phyloP scores from a whole-genome alignment of 1,140 invertebrate genomes.

The Helicoverpa zea region DNA sequence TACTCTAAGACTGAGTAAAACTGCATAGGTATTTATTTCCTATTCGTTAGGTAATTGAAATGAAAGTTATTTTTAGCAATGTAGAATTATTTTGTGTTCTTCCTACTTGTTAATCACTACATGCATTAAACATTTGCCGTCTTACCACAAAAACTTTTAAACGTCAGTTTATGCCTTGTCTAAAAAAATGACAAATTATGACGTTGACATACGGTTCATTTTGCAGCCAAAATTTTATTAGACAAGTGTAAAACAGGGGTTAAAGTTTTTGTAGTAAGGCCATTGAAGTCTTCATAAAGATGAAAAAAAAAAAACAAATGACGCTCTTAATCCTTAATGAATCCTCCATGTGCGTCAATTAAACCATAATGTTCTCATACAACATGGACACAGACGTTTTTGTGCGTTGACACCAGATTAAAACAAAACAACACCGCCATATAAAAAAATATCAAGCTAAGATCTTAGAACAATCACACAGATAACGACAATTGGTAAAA shows the following conservation, averaged over 20 bases:
- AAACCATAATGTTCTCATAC: conserved; percentile 19
- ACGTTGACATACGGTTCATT: no score
- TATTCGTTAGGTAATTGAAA: no score
- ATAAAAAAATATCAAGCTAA: conserved; percentile 5
- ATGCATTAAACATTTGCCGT: neutral
- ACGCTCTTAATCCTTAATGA: conserved; percentile 10
- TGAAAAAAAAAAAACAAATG: conserved; percentile 5
- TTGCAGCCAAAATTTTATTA: no score
- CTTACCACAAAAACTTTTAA: no score
- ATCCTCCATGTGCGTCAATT: conserved; percentile 30
- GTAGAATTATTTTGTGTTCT: neutral
- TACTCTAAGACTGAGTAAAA: no score
- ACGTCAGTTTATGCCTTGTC: no score
- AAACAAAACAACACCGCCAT: conserved; percentile 20
- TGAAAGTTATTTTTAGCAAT: neutral
- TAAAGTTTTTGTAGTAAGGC: no score
- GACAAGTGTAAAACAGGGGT: no score
- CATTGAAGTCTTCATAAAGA: neutral
- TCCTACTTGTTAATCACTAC: neutral
- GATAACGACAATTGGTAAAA: conserved; percentile 45
- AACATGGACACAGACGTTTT: conserved; percentile 11
- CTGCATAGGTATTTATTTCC: neutral
- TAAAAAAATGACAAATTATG: no score
- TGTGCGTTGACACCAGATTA: conserved; percentile 7
- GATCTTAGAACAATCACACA: conserved; percentile 37